Evolutionary conservation across 1,140 invertebrate genomes (phyloP).

Genomic region (Drosophila nannoptera): DNA sequence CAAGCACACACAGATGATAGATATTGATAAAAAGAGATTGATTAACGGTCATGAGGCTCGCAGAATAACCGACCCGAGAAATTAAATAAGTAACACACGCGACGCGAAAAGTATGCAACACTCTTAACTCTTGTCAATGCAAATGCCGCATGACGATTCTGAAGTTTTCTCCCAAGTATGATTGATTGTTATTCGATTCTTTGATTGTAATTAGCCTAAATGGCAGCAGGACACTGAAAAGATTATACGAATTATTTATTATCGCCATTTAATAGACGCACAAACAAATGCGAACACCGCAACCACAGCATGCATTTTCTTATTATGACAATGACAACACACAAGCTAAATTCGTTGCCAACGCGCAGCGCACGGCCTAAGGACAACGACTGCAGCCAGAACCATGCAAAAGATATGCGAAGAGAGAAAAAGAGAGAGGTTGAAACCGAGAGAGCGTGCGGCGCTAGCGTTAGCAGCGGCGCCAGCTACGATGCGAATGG

Average conservation of each 20-base stretch:
- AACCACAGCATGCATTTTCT: slow-evolving; percentile 20
- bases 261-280: not conserved
- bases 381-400: slow-evolving; percentile 66
- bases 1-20: slow-evolving; percentile 39
- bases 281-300: slow-evolving; percentile 10
- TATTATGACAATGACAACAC: slow-evolving; percentile 60
- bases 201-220: slow-evolving; percentile 14
- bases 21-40: slow-evolving; percentile 6
- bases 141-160: slow-evolving; percentile 22
- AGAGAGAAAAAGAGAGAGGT: slow-evolving; percentile 26
- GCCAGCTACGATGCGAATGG: slow-evolving; percentile 50
- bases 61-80: slow-evolving; percentile 22
- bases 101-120: slow-evolving; percentile 49
- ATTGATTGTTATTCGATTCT: slow-evolving; percentile 17
- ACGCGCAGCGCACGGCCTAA: slow-evolving; percentile 62
- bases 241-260: slow-evolving; percentile 6
- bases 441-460: slow-evolving; percentile 10
- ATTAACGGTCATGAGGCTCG: slow-evolving; percentile 31
- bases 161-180: not conserved
- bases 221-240: slow-evolving; percentile 26
- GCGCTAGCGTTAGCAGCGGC: slow-evolving; percentile 37
- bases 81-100: slow-evolving; percentile 24
- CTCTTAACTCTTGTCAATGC: slow-evolving; percentile 27
- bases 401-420: slow-evolving; percentile 45
- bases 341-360: slow-evolving; percentile 59